Evolutionary conservation across 35 echinoderm and acorn worm species (phyloP).

Genomic region (Stichopus chloronotus): DNA sequence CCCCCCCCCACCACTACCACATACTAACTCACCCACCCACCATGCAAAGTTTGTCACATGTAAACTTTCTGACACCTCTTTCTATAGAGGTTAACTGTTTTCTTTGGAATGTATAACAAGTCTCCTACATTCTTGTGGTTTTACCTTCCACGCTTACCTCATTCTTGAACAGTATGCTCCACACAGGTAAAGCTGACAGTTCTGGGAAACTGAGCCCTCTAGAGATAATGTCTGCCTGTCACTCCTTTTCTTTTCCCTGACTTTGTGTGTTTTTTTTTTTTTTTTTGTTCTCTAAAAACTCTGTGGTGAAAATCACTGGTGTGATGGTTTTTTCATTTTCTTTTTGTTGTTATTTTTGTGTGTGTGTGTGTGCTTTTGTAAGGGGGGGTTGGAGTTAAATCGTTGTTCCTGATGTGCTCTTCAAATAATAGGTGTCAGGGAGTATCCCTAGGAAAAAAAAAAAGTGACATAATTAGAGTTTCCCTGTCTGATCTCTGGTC

Average conservation of each 20-base stretch:
- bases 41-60: not conserved
- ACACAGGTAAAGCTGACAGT: conserved; percentile 30
- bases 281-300: not conserved
- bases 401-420: too few species aligned
- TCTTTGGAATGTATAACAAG: conserved; percentile 33
- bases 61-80: conserved; percentile 42
- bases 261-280: too few species aligned
- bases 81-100: conserved; percentile 15
- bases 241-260: not conserved
- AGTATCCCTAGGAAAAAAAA: too few species aligned
- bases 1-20: too few species aligned
- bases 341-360: too few species aligned
- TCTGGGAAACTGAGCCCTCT: conserved; percentile 25
- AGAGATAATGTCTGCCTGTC: conserved; percentile 30
- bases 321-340: too few species aligned
- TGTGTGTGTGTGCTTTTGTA: too few species aligned
- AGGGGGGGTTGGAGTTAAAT: too few species aligned
- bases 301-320: not conserved
- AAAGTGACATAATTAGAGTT: too few species aligned
- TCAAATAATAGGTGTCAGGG: too few species aligned
- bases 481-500: too few species aligned
- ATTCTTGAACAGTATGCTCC: conserved; percentile 5
- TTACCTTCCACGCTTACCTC: not conserved
- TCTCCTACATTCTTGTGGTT: conserved; percentile 39
- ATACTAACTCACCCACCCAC: not conserved